A percentile compares a stretch with the other conserved stretches of the same genome.
Evolutionary conservation across 1,140 invertebrate genomes (phyloP).

Genomic region (Drosophila triauraria): DNA sequence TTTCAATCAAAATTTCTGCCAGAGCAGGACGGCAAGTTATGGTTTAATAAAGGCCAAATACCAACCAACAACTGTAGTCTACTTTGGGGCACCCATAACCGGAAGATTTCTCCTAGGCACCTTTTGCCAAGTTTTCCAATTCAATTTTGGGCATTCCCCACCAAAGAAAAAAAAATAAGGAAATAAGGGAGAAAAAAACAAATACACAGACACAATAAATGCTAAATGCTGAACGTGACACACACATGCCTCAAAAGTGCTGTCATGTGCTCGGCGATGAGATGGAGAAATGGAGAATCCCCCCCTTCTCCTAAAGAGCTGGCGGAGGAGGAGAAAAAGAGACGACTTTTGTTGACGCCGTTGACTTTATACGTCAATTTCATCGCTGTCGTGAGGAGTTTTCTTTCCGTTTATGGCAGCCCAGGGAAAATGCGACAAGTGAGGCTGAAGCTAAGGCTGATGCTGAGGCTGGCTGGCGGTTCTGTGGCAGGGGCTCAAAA

Average conservation of each 20-base stretch:
- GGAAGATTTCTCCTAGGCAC: slow-evolving; percentile 15
- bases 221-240: slow-evolving; percentile 77
- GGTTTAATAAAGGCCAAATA: slow-evolving; percentile 30
- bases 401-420: slow-evolving; percentile 69
- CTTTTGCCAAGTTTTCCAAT: slow-evolving; percentile 63
- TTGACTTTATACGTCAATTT: slow-evolving; percentile 82
- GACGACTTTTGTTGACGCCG: slow-evolving; percentile 67
- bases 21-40: slow-evolving; percentile 11
- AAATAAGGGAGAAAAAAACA: slow-evolving; percentile 5
- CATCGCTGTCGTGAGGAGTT: slow-evolving; percentile 62
- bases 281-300: slow-evolving; percentile 10
- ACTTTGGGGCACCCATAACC: slow-evolving; percentile 33
- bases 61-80: slow-evolving; percentile 57
- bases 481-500: slow-evolving; percentile 31
- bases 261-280: slow-evolving; percentile 65
- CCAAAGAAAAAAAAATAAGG: background rate
- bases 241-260: slow-evolving; percentile 66
- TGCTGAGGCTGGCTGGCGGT: background rate
- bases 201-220: slow-evolving; percentile 70
- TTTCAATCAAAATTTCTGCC: slow-evolving; percentile 26
- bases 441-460: background rate
- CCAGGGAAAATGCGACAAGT: slow-evolving; percentile 28
- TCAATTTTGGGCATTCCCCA: slow-evolving; percentile 53
- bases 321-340: background rate
- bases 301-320: background rate